Evolutionary conservation across 2,888 invertebrate genomes (phyloP), one percentile per base, ranked within the genome.

Genomic region (Pyrgus malvae): DNA sequence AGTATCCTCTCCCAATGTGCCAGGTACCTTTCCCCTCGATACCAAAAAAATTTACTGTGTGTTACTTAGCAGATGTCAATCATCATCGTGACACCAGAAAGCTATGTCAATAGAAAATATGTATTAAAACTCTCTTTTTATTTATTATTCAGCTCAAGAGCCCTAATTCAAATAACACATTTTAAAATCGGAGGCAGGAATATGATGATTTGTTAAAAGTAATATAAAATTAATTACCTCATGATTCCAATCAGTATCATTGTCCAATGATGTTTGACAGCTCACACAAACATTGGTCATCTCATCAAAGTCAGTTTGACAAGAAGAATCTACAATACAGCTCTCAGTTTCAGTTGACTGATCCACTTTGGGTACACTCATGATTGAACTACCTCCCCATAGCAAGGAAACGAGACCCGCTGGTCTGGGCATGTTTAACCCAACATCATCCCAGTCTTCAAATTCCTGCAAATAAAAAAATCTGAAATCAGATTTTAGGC

Each of bases 381-480:
- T 74, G 67, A 67, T 73, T 71, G 74, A 58, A 41, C 77, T 67
- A 57, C 82, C 83, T 51, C 94, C 94, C 62, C 94, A 88, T 68
- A 94, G 95, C 48, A 95, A 79, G 23, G 92, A 92, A 9, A 96
- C 81, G 25, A 97, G 81, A 64, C 94, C 94, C 0, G 94, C 93
- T 19, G 96, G 97, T 66, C 95, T 93, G 0, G 96, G 92, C 80
- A 96, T 95, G 76, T 97, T 97, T 37, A 97, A 86, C 0, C 97
- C 97, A 9, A 97, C 96, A 84, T 97, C 97, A 79, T 97, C 96
- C 97, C 97, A 97, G 74, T 96, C 96, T 83, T 97, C 96, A 87
- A 96, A 96, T 81, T 96, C 96, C 93, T 94, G 65, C 11, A 75
- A 69, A 45, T 35, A 33, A n/a, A 33, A 8, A 16, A 8, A 14